phyloP scores from a whole-genome alignment of 1,140 invertebrate species.

The Temnothorax longispinosus region DNA sequence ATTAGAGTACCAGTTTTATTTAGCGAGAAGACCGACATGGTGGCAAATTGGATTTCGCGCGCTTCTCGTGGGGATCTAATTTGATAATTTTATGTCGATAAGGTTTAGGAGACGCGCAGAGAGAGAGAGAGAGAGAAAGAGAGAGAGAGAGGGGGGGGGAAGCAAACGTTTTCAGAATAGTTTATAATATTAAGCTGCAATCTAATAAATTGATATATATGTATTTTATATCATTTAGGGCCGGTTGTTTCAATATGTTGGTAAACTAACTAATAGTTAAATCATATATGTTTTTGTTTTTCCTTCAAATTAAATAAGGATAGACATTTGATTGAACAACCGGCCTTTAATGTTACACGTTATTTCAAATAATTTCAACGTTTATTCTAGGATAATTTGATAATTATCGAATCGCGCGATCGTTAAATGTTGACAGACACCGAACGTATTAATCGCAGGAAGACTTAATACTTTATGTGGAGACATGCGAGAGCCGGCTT shows the following conservation, averaged over 20 bases:
- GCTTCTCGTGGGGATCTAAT: not conserved
- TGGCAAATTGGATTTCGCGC: conserved; percentile 29
- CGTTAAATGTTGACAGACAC: not conserved
- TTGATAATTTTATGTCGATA: conserved; percentile 41
- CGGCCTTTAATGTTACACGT: too few relatives aligned
- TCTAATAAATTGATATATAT: conserved; percentile 18
- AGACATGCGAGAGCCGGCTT: not conserved
- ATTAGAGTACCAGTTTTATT: conserved; percentile 33
- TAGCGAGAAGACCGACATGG: not conserved
- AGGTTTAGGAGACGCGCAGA: not conserved
- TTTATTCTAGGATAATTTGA: conserved; percentile 4
- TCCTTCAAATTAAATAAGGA: too few relatives aligned
- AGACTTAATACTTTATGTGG: conserved; percentile 22
- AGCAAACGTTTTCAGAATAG: not conserved
- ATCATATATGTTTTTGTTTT: too few relatives aligned
- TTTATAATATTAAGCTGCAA: not conserved
- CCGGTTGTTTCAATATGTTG: too few relatives aligned
- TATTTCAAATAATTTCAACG: conserved; percentile 40
- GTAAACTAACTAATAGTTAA: too few relatives aligned
- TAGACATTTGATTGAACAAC: too few relatives aligned
- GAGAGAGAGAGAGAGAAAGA: not conserved
- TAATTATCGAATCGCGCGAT: conserved; percentile 5
- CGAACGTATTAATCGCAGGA: not conserved
- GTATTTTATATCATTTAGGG: not conserved
- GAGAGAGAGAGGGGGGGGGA: not conserved